phyloP scores from a whole-genome alignment of 2,888 invertebrate species.

The Neelides folsomi region DNA sequence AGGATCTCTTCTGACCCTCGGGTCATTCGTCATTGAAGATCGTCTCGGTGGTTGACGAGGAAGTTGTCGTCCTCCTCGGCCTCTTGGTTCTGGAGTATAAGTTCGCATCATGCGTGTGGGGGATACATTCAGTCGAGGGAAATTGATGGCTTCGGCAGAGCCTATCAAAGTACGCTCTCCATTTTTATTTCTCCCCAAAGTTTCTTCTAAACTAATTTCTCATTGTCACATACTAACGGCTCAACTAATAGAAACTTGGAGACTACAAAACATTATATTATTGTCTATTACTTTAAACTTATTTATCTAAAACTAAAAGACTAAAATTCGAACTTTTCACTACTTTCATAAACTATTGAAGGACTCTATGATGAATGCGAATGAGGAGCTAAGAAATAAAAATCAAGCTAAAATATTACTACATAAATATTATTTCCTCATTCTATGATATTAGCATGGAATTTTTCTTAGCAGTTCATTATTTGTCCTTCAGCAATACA shows the following conservation, averaged over 20 bases:
- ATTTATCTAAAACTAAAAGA: too few relatives aligned
- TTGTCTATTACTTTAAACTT: too few relatives aligned
- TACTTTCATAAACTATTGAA: too few relatives aligned
- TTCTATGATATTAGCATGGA: not conserved
- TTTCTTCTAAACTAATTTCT: constrained; percentile 6
- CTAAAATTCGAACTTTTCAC: too few relatives aligned
- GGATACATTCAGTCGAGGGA: constrained; percentile 30
- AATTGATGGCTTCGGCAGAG: constrained; percentile 32
- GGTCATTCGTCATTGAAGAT: constrained; percentile 15
- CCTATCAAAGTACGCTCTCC: constrained; percentile 12
- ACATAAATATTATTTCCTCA: too few relatives aligned
- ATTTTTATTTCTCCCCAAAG: constrained; percentile 5
- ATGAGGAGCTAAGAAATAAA: not conserved
- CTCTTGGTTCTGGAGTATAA: constrained; percentile 26
- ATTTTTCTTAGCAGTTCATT: too few relatives aligned
- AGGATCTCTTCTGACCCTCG: constrained; percentile 30
- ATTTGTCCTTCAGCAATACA: too few relatives aligned
- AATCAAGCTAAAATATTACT: not conserved
- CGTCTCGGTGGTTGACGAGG: constrained; percentile 31
- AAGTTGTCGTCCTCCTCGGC: constrained; percentile 24
- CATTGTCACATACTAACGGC: too few relatives aligned
- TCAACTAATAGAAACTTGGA: too few relatives aligned
- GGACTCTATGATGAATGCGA: not conserved
- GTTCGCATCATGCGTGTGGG: constrained; percentile 30
- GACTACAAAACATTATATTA: too few relatives aligned